Conservation (phyloP, 2,797 vertebrate genomes). For the Sebastes baramenuke region DNA sequence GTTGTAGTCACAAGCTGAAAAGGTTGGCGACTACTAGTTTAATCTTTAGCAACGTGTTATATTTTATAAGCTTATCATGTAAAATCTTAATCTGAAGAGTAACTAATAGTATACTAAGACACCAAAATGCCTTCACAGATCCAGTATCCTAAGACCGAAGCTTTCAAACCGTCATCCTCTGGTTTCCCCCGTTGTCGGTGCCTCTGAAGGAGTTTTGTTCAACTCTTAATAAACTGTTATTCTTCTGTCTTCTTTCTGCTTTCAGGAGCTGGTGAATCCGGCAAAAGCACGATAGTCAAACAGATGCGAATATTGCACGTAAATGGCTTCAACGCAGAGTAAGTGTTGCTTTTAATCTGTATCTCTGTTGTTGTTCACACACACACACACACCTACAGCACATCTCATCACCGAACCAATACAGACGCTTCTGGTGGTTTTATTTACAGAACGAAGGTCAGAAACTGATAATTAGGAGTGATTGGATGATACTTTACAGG, state of each 20-base stretch:
- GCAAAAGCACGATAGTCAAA: conserved; percentile 99
- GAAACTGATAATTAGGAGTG: neutral
- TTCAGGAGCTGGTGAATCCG: conserved; percentile 97
- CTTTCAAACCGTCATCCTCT: neutral
- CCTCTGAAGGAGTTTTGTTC: neutral
- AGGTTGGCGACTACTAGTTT: neutral
- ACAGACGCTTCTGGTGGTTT: neutral
- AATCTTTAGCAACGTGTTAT: neutral
- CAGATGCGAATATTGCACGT: conserved; percentile 99
- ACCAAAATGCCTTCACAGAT: neutral
- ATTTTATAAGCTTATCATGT: neutral
- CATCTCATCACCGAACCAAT: neutral
- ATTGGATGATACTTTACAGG: neutral
- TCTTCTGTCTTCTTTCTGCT: conserved; percentile 63
- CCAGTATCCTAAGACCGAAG: neutral
- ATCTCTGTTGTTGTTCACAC: neutral
- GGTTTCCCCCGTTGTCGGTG: neutral
- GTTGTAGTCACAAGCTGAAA: neutral
- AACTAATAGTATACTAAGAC: neutral
- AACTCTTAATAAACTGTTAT: neutral
- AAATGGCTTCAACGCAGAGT: conserved; percentile 99
- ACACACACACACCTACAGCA: neutral
- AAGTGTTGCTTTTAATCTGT: conserved; percentile 79
- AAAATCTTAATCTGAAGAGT: neutral
- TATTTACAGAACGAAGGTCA: neutral